phyloP scores from a whole-genome alignment of 2,113 vertebrate genomes.

The Caranx melampygus region DNA sequence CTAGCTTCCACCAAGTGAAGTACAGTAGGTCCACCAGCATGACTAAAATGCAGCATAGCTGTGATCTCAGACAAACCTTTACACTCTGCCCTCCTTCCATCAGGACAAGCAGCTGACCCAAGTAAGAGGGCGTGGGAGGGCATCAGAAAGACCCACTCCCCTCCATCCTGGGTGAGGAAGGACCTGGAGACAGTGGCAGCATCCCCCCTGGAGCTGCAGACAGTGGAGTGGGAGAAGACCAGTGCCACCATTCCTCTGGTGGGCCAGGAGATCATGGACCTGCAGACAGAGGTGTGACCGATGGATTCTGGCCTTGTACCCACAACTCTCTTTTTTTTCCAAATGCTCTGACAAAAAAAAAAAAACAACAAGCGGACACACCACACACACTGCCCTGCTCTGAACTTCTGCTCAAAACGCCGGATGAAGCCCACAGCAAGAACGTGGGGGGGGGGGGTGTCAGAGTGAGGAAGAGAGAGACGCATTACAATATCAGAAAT shows the following conservation, averaged over 20 bases:
- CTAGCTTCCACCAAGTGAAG: conserved; percentile 4
- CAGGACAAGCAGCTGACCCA: conserved; percentile 97
- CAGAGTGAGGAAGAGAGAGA: conserved; percentile 15
- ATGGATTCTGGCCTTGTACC: background rate
- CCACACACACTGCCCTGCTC: conserved; percentile 63
- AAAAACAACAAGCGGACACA: conserved; percentile 53
- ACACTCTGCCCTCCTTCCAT: conserved; percentile 46
- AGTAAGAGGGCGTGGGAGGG: conserved; percentile 97
- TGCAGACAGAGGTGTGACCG: conserved; percentile 98
- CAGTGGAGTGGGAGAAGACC: conserved; percentile 98
- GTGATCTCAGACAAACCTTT: conserved; percentile 9
- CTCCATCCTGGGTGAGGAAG: conserved; percentile 95
- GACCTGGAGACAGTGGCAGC: conserved; percentile 92
- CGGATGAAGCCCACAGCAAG: conserved; percentile 11
- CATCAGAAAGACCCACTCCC: conserved; percentile 93
- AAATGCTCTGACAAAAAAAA: conserved; percentile 37
- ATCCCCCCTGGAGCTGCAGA: conserved; percentile 93
- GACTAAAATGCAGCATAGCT: background rate
- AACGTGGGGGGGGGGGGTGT: background rate
- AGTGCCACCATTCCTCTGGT: conserved; percentile 97
- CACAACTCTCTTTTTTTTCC: conserved; percentile 2
- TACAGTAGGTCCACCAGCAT: background rate
- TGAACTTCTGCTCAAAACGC: conserved; percentile 36
- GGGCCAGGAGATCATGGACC: conserved; percentile 99
- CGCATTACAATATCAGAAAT: conserved; percentile 30